phyloP scores from a whole-genome alignment of 2,888 invertebrate genomes.

The Peribatodes rhomboidaria region DNA sequence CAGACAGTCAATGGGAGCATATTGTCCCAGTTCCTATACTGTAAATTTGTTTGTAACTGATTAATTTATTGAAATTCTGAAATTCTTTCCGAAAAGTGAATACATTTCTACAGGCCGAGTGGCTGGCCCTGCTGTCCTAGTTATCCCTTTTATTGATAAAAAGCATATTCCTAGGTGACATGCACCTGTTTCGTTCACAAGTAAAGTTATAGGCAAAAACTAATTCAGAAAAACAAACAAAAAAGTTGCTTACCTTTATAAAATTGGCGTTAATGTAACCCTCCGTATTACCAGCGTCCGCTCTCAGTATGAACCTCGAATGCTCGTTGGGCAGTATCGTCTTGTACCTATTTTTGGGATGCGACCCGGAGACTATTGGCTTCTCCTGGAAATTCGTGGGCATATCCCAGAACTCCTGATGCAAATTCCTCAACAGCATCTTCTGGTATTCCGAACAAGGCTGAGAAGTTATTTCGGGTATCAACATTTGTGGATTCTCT shows the following conservation, averaged over 20 bases:
- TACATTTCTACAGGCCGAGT: too few relatives aligned
- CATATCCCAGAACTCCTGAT: slow-evolving; percentile 97
- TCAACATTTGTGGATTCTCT: slow-evolving; percentile 74
- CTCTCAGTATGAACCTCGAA: slow-evolving; percentile 91
- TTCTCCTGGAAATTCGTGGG: slow-evolving; percentile 97
- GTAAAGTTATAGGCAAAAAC: too few relatives aligned
- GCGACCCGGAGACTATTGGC: slow-evolving; percentile 95
- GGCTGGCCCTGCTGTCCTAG: too few relatives aligned
- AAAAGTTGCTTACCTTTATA: slow-evolving; percentile 89
- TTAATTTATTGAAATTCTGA: too few relatives aligned
- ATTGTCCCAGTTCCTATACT: too few relatives aligned
- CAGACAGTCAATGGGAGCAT: too few relatives aligned
- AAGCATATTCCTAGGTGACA: too few relatives aligned
- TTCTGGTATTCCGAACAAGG: slow-evolving; percentile 88
- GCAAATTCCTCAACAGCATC: slow-evolving; percentile 87
- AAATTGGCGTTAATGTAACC: slow-evolving; percentile 98
- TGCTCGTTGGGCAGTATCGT: slow-evolving; percentile 96
- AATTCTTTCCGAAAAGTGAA: too few relatives aligned
- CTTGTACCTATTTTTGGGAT: slow-evolving; percentile 95
- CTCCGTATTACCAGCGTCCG: slow-evolving; percentile 84
- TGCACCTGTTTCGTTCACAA: too few relatives aligned
- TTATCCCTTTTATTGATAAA: too few relatives aligned
- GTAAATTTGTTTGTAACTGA: too few relatives aligned
- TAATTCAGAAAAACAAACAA: too few relatives aligned
- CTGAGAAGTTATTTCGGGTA: slow-evolving; percentile 70